A percentile compares a stretch with the other conserved stretches of the same genome.
phyloP scores from a whole-genome alignment of 2,113 vertebrate species.

The Calypte anna region DNA sequence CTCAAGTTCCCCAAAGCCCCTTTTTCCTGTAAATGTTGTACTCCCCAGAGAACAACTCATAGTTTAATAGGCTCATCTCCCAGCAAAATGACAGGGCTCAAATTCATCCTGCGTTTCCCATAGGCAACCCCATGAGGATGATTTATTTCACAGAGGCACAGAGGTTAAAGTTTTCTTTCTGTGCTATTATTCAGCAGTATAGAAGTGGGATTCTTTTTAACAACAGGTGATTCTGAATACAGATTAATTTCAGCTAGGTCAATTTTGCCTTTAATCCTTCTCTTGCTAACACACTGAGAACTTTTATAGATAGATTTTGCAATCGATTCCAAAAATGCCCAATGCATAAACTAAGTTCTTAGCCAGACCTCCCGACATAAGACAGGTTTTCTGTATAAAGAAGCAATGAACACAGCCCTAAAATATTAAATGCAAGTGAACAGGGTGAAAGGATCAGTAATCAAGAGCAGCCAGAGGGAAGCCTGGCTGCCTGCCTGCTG shows the following conservation, averaged over 20 bases:
- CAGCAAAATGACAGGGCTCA: background rate
- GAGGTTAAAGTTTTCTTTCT: background rate
- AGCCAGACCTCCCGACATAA: background rate
- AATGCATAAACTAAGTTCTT: background rate
- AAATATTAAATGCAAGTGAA: background rate
- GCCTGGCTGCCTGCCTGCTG: background rate
- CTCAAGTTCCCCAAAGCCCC: background rate
- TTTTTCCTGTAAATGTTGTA: background rate
- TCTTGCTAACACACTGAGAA: background rate
- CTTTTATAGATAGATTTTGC: background rate
- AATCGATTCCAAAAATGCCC: background rate
- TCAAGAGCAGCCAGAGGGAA: slow-evolving; percentile 3
- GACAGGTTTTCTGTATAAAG: background rate
- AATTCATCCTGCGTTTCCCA: background rate
- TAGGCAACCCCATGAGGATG: background rate
- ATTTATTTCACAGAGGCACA: background rate
- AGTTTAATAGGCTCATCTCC: background rate
- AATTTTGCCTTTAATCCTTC: background rate
- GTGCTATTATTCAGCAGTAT: background rate
- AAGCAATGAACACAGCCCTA: background rate
- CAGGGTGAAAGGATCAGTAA: slow-evolving; percentile 24
- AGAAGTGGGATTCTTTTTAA: background rate
- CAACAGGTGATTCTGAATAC: background rate
- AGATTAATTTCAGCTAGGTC: background rate
- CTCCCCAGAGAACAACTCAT: background rate